These are phyloP conservation scores for Halcyon smyrnensis DNA, from an alignment of 2,797 vertebrate species.

Conservation along the genomic window DNA sequence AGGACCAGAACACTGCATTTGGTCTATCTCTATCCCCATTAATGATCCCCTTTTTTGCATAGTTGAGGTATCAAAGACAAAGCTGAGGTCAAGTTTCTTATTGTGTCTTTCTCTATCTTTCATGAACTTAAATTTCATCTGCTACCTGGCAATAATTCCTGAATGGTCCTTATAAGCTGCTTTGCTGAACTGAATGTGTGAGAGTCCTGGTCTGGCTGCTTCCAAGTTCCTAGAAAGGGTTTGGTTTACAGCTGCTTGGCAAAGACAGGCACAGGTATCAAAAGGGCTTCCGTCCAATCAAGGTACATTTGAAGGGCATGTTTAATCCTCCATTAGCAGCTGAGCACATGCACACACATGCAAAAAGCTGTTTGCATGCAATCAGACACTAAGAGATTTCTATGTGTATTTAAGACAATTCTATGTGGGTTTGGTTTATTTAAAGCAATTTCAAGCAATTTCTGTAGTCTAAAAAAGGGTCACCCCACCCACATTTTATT, in stretches of 20 bases:
- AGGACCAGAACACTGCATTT: neutral
- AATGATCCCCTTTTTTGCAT: neutral
- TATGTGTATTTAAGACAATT: neutral
- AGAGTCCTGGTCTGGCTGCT: neutral
- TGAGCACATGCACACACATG: neutral
- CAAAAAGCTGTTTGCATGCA: neutral
- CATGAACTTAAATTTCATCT: neutral
- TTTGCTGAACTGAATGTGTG: neutral
- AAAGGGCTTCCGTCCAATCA: neutral
- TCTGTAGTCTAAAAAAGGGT: neutral
- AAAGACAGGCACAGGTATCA: neutral
- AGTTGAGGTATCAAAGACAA: neutral
- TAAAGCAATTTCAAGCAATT: neutral
- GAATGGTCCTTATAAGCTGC: neutral
- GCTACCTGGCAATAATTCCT: neutral
- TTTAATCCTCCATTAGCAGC: neutral
- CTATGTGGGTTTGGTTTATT: neutral
- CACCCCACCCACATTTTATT: neutral
- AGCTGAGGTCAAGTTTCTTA: neutral
- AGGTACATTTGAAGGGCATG: neutral
- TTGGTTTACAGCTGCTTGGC: constrained; percentile 16
- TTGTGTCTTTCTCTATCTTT: neutral
- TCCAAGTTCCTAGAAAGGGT: constrained; percentile 36
- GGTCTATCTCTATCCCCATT: neutral
- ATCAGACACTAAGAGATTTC: neutral